These are phyloP conservation scores for Pogonophryne albipinna DNA, from an alignment of 2,797 vertebrate genomes.

Conservation along the genomic window DNA sequence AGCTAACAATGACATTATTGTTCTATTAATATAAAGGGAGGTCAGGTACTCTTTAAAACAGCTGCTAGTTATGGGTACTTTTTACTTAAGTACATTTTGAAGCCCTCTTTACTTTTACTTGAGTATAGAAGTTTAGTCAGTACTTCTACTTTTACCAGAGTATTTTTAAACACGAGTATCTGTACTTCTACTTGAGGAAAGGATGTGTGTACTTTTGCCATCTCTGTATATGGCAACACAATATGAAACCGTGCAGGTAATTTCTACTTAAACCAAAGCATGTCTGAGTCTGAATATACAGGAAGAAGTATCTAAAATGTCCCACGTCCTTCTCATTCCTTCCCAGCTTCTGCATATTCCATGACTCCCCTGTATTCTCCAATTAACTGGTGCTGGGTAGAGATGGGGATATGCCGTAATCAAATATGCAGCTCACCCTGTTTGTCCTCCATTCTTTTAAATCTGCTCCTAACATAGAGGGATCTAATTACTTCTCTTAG, in stretches of 20 bases:
- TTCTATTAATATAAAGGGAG: no score
- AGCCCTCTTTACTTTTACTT: no score
- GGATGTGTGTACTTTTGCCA: no score
- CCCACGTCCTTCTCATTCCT: background rate
- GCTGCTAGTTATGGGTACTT: no score
- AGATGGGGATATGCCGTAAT: constrained; percentile 23
- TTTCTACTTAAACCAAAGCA: constrained; percentile 9
- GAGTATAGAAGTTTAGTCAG: no score
- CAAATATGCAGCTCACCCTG: constrained; percentile 39
- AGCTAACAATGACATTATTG: no score
- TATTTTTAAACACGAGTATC: no score
- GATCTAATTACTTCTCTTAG: constrained; percentile 56
- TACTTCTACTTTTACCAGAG: no score
- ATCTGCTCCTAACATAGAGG: constrained; percentile 43
- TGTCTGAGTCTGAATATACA: background rate
- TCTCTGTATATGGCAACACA: background rate
- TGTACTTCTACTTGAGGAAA: no score
- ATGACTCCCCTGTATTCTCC: constrained; percentile 14
- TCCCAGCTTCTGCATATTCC: constrained; percentile 9
- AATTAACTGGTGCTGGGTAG: constrained; percentile 5
- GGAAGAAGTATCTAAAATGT: constrained; percentile 13
- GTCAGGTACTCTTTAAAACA: no score
- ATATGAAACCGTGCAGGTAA: constrained; percentile 7
- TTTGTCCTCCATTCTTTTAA: constrained; percentile 48
- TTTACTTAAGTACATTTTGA: no score